Conservation (phyloP, 2,113 vertebrate genomes). For the Athene cunicularia region DNA sequence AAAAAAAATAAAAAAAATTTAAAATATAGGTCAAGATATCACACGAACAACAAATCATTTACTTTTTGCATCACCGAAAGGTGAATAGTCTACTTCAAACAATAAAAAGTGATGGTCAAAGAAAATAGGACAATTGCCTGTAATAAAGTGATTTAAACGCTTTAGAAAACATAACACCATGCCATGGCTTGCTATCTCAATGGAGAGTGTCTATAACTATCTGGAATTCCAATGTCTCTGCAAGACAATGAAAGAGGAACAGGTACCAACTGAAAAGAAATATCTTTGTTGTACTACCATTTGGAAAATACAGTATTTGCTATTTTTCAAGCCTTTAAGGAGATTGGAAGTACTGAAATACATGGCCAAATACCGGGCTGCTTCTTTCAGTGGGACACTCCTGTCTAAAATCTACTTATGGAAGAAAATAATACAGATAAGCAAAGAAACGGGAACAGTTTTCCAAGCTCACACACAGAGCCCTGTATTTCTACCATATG, state of each 20-base stretch:
- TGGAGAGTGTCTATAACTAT: background rate
- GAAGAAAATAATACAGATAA: background rate
- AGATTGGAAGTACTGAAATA: background rate
- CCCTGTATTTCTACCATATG: background rate
- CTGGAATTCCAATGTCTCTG: background rate
- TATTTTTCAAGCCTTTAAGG: background rate
- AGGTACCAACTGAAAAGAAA: background rate
- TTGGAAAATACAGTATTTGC: background rate
- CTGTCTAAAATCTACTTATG: background rate
- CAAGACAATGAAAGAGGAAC: background rate
- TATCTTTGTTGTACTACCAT: background rate
- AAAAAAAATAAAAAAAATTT: conserved; percentile 64
- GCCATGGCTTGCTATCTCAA: background rate
- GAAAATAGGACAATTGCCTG: background rate
- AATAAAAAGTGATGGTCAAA: conserved; percentile 23
- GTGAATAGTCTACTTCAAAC: background rate
- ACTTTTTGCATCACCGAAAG: background rate
- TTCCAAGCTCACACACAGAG: background rate
- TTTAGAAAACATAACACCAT: background rate
- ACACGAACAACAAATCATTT: background rate
- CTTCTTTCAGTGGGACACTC: background rate
- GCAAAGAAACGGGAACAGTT: background rate
- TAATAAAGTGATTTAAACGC: background rate
- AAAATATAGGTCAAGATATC: conserved; percentile 28
- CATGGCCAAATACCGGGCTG: background rate